Percentiles rank a stretch among this genome's conserved stretches.
These are phyloP conservation scores for Byasa hedistus DNA, from an alignment of 2,888 invertebrate species.

Conservation along the genomic window DNA sequence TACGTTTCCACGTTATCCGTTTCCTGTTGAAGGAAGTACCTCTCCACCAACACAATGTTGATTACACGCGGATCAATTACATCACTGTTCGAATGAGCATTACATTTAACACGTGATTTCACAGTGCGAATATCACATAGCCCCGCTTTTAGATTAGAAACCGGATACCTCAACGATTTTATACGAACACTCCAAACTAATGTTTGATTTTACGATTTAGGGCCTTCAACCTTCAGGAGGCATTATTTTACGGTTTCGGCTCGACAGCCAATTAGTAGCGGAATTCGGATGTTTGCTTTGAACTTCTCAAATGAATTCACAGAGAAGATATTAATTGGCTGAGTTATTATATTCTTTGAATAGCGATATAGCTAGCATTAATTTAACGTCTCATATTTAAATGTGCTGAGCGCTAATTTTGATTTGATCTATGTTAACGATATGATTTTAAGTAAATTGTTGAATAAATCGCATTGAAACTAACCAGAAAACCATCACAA, in stretches of 20 bases:
- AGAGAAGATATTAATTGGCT: slow-evolving; percentile 41
- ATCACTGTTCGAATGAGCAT: not conserved
- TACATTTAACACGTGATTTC: not conserved
- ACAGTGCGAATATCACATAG: not conserved
- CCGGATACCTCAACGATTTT: slow-evolving; percentile 1
- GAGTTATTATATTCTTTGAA: slow-evolving; percentile 5
- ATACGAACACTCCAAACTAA: slow-evolving; percentile 38
- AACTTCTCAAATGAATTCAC: slow-evolving; percentile 30
- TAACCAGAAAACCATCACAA: too few relatives aligned
- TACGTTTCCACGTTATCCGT: too few relatives aligned
- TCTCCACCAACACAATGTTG: not conserved
- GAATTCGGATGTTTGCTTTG: slow-evolving; percentile 43
- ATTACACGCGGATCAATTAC: not conserved
- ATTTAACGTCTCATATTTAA: too few relatives aligned
- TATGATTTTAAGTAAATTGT: too few relatives aligned
- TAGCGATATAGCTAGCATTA: too few relatives aligned
- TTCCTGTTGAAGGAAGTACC: not conserved
- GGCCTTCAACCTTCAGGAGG: slow-evolving; percentile 34
- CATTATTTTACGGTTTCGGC: slow-evolving; percentile 63
- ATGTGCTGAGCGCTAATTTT: too few relatives aligned
- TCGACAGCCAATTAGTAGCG: slow-evolving; percentile 56
- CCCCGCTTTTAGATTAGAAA: not conserved
- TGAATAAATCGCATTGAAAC: too few relatives aligned
- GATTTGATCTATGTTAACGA: too few relatives aligned
- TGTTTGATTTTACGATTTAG: slow-evolving; percentile 33